phyloP scores from a whole-genome alignment of 2,888 invertebrate species.

The Synergus gifuensis region DNA sequence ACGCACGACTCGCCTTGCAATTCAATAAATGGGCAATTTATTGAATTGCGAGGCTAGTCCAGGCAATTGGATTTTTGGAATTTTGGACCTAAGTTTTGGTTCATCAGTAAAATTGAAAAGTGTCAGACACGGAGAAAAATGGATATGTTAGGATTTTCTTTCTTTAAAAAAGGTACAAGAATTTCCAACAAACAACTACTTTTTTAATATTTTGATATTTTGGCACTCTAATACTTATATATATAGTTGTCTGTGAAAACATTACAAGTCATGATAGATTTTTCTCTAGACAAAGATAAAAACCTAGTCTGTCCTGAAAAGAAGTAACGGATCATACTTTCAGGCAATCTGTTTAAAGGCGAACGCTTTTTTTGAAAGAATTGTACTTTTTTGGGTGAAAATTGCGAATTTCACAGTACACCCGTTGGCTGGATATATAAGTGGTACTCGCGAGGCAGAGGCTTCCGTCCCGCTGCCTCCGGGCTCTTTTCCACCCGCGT shows the following conservation, averaged over 20 bases:
- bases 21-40: neutral
- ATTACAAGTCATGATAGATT: too few relatives aligned
- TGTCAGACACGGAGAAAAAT: too few relatives aligned
- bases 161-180: too few relatives aligned
- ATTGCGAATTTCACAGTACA: constrained; percentile 41
- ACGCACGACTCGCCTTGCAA: neutral
- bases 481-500: constrained; percentile 59
- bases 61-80: neutral
- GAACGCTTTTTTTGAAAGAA: neutral
- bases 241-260: too few relatives aligned
- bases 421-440: constrained; percentile 55
- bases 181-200: too few relatives aligned
- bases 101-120: neutral
- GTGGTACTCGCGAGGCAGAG: constrained; percentile 60
- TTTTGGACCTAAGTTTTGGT: neutral
- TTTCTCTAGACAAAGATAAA: too few relatives aligned
- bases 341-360: neutral
- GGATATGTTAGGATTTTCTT: too few relatives aligned
- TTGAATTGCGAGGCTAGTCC: too few relatives aligned
- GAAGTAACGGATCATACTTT: too few relatives aligned
- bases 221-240: too few relatives aligned
- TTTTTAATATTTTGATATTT: too few relatives aligned
- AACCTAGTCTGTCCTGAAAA: too few relatives aligned
- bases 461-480: constrained; percentile 66
- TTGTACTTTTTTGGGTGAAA: constrained; percentile 1